Evolutionary conservation across 2,888 invertebrate genomes (phyloP), one percentile per base, ranked within the genome.

Genomic region (Tetramorium bicarinatum): DNA sequence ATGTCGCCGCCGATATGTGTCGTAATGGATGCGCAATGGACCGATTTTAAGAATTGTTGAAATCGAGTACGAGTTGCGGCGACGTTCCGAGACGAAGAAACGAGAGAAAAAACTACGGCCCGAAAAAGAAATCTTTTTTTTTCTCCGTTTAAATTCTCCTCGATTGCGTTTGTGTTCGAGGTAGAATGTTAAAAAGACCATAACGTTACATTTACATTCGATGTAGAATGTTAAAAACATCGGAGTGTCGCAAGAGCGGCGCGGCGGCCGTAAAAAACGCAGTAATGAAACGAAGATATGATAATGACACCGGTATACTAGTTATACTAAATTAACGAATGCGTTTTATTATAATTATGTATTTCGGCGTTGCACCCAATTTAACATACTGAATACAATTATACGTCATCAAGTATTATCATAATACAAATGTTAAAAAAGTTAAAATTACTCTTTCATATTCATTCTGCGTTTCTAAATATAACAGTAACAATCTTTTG

Each of bases 201-300:
- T 34, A 21, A 54, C 13, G 38, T 21, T 75, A 34, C 41, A 72
- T 72, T 56, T 44, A 52, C 29, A 15, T 47, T 74, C 29, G 44
- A 59, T n/a, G 9, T 44, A 41, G 38, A 52, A 77, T 66, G 54
- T 77, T 34, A 9, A 66, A 66, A 54, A 67, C n/a, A 29, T 29
- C 44, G 2, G 25, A 2, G 11, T 69, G 54, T 69, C 29, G 54
- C 44, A 77, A 77, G 54, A 62, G 64, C 34, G 4, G 8, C 52
- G 8, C 54, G n/a, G 15, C 2, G 29, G 15, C 4, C 6, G n/a
- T 54, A 67, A 44, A 41, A 25, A 38, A 66, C n/a, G 7, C n/a
- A 38, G 47, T 47, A 67, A 44, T 59, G 72, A 59, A 59, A 67
- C 7, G 29, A 21, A 69, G 41, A 77, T 77, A 77, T 54, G 69